Conservation (phyloP, 2,797 vertebrate species). For the Xenops minutus region DNA sequence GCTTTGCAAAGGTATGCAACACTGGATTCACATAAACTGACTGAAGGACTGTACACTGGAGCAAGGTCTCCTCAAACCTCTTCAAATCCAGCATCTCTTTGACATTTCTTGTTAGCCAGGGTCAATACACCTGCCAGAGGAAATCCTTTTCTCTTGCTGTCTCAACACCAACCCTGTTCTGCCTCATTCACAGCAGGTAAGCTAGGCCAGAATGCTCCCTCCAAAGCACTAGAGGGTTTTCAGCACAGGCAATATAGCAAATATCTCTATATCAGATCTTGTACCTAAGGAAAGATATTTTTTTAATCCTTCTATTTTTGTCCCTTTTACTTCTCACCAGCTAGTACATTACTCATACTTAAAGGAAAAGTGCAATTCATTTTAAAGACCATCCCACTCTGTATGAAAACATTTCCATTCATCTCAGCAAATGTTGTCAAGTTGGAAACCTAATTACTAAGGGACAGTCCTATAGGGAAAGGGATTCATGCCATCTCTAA, state of each 20-base stretch:
- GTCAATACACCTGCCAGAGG: neutral
- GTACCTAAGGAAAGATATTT: neutral
- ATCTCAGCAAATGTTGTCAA: neutral
- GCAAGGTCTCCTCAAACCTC: neutral
- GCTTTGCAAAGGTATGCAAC: neutral
- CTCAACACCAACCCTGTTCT: neutral
- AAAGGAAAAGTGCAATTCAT: neutral
- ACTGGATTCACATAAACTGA: neutral
- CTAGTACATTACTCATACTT: neutral
- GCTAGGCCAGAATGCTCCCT: neutral
- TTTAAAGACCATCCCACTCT: neutral
- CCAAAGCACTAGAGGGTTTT: neutral
- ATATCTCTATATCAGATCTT: neutral
- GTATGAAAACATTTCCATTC: neutral
- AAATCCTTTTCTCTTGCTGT: neutral
- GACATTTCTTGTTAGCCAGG: neutral
- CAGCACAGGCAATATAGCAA: neutral
- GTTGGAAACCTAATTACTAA: neutral
- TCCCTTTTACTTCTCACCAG: neutral
- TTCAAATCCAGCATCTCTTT: neutral
- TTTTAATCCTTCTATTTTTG: neutral
- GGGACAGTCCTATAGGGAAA: neutral
- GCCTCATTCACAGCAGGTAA: neutral
- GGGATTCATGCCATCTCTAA: neutral
- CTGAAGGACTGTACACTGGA: neutral